phyloP scores from a whole-genome alignment of 2,797 vertebrate species.

The Tauraco hartlaubi region DNA sequence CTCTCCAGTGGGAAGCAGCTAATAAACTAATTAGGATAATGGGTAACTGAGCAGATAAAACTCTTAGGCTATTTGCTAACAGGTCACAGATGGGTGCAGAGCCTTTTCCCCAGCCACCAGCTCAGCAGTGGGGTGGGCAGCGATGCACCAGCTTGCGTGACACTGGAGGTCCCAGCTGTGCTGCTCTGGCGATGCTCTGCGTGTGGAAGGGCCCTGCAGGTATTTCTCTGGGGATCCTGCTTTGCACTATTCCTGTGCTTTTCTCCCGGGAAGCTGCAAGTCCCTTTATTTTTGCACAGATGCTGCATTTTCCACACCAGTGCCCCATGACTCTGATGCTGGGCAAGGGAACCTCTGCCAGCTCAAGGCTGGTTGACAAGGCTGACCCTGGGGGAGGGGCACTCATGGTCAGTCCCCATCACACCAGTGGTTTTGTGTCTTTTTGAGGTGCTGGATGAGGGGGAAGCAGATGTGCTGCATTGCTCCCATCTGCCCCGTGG shows the following conservation, averaged over 20 bases:
- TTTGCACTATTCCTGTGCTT: background rate
- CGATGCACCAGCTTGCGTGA: rapidly evolving
- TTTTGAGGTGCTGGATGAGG: background rate
- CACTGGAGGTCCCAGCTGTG: background rate
- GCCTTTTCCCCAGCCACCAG: background rate
- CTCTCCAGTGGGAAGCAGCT: slow-evolving; percentile 26
- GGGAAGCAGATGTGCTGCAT: background rate
- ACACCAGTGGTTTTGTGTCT: background rate
- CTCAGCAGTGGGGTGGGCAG: background rate
- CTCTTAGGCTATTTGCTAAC: slow-evolving; percentile 1
- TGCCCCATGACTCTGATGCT: background rate
- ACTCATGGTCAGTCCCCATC: too few species aligned
- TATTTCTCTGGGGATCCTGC: background rate
- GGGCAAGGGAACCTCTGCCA: background rate
- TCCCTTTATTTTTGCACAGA: background rate
- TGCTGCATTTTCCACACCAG: background rate
- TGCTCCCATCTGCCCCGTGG: background rate
- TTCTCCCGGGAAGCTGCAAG: background rate
- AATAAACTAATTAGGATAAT: slow-evolving; percentile 65
- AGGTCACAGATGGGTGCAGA: background rate
- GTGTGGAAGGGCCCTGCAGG: background rate
- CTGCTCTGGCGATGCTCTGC: rapidly evolving
- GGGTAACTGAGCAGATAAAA: slow-evolving; percentile 57
- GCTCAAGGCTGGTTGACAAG: background rate
- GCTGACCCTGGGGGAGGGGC: background rate